Evolutionary conservation across 2,888 invertebrate species (phyloP).

Genomic region (Hirtodrosophila trivittata): DNA sequence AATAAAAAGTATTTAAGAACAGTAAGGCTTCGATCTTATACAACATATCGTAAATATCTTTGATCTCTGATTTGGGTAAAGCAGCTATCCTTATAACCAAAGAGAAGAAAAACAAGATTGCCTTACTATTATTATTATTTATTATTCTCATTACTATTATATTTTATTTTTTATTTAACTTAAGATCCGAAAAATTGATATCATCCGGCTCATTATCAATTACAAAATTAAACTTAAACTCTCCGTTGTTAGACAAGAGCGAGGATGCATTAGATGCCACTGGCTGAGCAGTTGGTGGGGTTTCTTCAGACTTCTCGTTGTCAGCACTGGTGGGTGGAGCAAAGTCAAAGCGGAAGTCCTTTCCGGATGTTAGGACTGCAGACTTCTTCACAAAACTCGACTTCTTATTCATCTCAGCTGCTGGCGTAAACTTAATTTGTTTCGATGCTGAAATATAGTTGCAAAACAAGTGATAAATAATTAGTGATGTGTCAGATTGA

Average conservation of each 20-base stretch:
- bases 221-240: conserved; percentile 88
- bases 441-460: conserved; percentile 62
- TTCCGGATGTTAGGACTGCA: conserved; percentile 85
- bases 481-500: no score
- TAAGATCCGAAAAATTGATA: conserved; percentile 65
- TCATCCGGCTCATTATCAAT: conserved; percentile 63
- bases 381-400: conserved; percentile 89
- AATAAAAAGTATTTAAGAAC: no score
- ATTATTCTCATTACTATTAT: not conserved
- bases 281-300: conserved; percentile 38
- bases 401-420: conserved; percentile 85
- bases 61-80: no score
- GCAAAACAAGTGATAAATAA: no score
- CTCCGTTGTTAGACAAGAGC: conserved; percentile 70
- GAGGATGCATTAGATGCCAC: not conserved
- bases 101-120: no score
- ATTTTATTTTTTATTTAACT: conserved; percentile 47
- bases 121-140: no score
- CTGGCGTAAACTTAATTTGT: conserved; percentile 85
- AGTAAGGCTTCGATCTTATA: no score
- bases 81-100: no score
- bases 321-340: conserved; percentile 69
- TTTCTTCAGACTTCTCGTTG: not conserved
- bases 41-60: no score
- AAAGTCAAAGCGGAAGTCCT: conserved; percentile 86